These are phyloP conservation scores for Cylindroiulus punctatus DNA, from an alignment of 2,888 invertebrate genomes.

Conservation along the genomic window DNA sequence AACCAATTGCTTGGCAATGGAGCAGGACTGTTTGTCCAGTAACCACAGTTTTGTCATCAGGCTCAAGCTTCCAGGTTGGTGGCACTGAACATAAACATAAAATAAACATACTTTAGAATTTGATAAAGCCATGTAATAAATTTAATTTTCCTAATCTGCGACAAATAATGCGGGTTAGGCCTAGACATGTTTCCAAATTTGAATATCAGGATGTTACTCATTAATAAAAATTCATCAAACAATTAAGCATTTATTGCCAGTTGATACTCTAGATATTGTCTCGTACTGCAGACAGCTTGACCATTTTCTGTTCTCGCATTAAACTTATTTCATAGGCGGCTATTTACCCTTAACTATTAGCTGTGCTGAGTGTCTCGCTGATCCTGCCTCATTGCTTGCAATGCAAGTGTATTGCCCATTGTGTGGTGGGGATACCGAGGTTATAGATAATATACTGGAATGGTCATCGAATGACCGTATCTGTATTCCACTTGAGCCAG, in stretches of 20 bases:
- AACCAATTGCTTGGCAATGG: slow-evolving; percentile 57
- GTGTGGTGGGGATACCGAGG: slow-evolving; percentile 60
- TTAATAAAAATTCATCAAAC: not conserved
- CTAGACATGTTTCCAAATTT: not conserved
- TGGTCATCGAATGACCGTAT: slow-evolving; percentile 60
- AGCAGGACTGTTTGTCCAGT: slow-evolving; percentile 55
- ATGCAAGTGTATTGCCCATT: slow-evolving; percentile 62
- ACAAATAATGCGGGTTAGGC: not conserved
- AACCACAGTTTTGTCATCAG: slow-evolving; percentile 44
- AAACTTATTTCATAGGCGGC: not conserved
- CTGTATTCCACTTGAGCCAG: slow-evolving; percentile 58
- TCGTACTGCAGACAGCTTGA: too few relatives aligned
- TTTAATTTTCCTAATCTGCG: not conserved
- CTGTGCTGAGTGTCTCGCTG: slow-evolving; percentile 60
- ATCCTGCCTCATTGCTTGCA: slow-evolving; percentile 61
- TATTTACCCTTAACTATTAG: slow-evolving; percentile 61
- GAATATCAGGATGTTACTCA: not conserved
- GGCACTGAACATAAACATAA: slow-evolving; percentile 54
- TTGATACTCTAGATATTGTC: too few relatives aligned
- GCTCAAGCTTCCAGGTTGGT: slow-evolving; percentile 56
- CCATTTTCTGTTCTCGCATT: too few relatives aligned
- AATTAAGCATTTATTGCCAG: not conserved
- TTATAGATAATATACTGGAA: slow-evolving; percentile 61
- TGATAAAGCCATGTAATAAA: not conserved
- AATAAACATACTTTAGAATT: not conserved